Conservation (phyloP, 2,888 invertebrate genomes). For the Phyto melanocephala region DNA sequence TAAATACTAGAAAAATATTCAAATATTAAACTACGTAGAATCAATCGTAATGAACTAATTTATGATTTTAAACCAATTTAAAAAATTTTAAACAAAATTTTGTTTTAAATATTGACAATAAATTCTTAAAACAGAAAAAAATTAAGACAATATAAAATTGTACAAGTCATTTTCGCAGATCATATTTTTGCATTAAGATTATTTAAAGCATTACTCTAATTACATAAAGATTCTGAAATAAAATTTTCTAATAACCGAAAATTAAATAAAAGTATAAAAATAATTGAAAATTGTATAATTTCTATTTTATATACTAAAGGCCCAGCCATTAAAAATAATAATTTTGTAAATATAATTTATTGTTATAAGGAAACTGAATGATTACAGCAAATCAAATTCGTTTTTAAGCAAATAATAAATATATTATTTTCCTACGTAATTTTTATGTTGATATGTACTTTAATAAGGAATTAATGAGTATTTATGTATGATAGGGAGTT, state of each 20-base stretch:
- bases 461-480: constrained; percentile 57
- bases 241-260: neutral
- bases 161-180: no score
- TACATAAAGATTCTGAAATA: neutral
- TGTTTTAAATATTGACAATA: neutral
- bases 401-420: constrained; percentile 19
- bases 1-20: neutral
- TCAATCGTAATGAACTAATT: no score
- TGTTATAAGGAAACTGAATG: neutral
- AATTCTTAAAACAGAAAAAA: no score
- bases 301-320: constrained; percentile 24
- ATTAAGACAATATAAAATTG: no score
- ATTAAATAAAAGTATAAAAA: neutral
- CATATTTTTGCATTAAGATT: no score
- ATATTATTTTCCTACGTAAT: constrained; percentile 30
- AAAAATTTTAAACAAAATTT: no score
- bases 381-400: neutral
- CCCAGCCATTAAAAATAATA: constrained; percentile 41
- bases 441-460: constrained; percentile 55
- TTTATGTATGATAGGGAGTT: constrained; percentile 5
- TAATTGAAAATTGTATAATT: neutral
- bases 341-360: neutral
- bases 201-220: no score
- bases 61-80: no score
- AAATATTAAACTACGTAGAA: no score